Evolutionary conservation across 1,140 invertebrate genomes (phyloP), one percentile per base, ranked within the genome.

Genomic region (Zaprionus kolodkinae): DNA sequence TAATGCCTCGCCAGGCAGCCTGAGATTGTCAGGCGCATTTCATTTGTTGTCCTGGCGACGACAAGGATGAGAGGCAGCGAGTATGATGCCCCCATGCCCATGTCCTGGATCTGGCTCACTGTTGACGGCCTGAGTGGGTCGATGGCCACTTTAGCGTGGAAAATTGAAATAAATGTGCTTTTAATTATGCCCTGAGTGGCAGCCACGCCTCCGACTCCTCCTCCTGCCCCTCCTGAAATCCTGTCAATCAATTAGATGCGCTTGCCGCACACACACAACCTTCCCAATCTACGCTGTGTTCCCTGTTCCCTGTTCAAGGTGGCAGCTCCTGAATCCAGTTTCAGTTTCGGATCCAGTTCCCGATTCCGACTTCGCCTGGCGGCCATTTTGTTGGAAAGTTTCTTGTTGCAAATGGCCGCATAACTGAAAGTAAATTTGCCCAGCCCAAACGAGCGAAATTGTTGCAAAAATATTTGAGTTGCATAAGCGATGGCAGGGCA

Each of bases 391-490:
- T 40, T 25, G 17, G 17, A 84, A 80, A 68, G 55, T 77, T 66
- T 66, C 73, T 69, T 69, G 69, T 81, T 71, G 62, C 64, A 84
- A 84, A 84, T 85, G 74, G 82, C 76, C 78, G 82, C 78, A 85
- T 86, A 86, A 78, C 82, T 72, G 76, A 86, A 86, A 86, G 82
- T 86, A 85, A 85, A 85, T 85, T 85, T 85, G 59, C 82, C 78
- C 76, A 81, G 78, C 78, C 21, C 21, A 85, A 85, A 81, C 78
- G 82, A 85, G 73, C 78, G 78, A 85, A 85, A 85, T 85, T 86
- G 82, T 85, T 85, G 82, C 82, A 86, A 81, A 85, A 85, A 85
- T 85, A 85, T 85, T 85, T 85, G 82, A 86, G 75, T 71, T 85
- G 81, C 81, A 85, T 85, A 85, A 80, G 78, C 74, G 67, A 54